Conservation (phyloP, 2,797 vertebrate genomes). For the Triplophysa yarkandensis region DNA sequence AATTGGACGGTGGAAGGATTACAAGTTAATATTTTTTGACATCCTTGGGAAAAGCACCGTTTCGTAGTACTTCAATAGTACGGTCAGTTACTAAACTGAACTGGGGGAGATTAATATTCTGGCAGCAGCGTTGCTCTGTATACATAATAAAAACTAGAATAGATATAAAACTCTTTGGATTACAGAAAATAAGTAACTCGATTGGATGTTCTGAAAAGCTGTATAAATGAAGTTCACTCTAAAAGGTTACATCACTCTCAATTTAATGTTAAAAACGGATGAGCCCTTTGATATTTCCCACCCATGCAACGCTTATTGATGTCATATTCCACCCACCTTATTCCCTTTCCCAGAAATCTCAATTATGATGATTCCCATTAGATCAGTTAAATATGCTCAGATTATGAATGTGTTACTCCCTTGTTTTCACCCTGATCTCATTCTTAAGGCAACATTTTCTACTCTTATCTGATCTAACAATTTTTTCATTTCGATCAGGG, state of each 20-base stretch:
- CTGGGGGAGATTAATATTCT: neutral
- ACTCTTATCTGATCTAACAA: neutral
- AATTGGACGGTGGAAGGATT: neutral
- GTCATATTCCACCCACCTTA: neutral
- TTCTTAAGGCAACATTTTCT: neutral
- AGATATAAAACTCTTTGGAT: neutral
- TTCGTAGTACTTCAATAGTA: neutral
- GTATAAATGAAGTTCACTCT: too few species aligned
- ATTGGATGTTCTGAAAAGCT: neutral
- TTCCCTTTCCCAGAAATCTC: neutral
- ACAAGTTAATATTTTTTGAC: neutral
- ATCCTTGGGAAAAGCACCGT: neutral
- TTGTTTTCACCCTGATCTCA: neutral
- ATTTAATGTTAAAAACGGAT: neutral
- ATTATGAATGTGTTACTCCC: neutral
- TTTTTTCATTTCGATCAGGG: conserved; percentile 29
- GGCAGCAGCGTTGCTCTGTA: neutral
- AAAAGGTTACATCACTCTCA: too few species aligned
- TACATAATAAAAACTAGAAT: neutral
- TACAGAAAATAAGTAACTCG: neutral
- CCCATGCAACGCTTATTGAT: neutral
- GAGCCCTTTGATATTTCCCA: neutral
- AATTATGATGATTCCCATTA: neutral
- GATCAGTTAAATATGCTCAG: neutral
- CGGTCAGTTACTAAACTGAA: neutral